These are phyloP conservation scores for Lasiurus borealis DNA, from an alignment of 2,113 vertebrate genomes.

Conservation along the genomic window DNA sequence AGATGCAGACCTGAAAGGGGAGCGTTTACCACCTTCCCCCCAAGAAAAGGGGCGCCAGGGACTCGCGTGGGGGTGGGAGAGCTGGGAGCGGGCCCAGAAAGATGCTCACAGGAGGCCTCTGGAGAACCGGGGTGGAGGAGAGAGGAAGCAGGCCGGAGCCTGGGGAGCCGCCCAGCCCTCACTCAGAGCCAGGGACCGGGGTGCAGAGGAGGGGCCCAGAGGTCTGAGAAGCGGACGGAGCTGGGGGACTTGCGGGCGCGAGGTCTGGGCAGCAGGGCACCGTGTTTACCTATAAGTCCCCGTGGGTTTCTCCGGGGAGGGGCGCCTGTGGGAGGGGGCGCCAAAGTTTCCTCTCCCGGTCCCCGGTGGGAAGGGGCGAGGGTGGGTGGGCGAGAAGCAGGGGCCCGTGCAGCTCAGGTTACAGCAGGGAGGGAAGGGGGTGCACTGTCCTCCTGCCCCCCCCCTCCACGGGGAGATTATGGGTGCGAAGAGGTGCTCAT, in stretches of 20 bases:
- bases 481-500: too few relatives aligned
- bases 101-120: not conserved
- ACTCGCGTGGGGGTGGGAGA: not conserved
- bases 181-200: not conserved
- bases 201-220: not conserved
- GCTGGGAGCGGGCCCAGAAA: not conserved
- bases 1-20: not conserved
- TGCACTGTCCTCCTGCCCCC: not conserved
- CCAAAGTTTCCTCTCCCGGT: not conserved
- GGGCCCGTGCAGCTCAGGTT: not conserved
- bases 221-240: not conserved
- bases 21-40: too few relatives aligned
- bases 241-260: slow-evolving; percentile 30
- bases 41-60: not conserved
- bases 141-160: not conserved
- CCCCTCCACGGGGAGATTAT: too few relatives aligned
- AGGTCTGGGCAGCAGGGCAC: not conserved
- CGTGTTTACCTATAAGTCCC: not conserved
- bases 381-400: not conserved
- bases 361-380: not conserved
- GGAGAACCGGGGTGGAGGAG: not conserved
- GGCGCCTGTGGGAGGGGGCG: not conserved
- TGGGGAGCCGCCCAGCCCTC: not conserved
- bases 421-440: not conserved
- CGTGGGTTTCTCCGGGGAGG: not conserved